phyloP scores from a whole-genome alignment of 2,888 invertebrate species.

The Limnephilus marmoratus region DNA sequence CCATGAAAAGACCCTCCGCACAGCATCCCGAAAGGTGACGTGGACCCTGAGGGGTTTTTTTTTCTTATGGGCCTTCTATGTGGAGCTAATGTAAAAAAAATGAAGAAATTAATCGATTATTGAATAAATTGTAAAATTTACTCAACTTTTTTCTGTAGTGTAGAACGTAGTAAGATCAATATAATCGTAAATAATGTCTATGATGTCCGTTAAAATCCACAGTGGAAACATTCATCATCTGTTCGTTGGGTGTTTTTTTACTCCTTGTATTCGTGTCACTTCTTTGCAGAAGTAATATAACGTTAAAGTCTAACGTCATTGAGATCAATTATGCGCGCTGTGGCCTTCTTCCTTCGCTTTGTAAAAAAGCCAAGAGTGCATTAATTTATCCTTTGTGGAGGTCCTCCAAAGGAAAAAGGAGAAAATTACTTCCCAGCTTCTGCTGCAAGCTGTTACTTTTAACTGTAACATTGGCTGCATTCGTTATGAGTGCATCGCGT shows the following conservation, averaged over 20 bases:
- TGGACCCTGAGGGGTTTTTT: no score
- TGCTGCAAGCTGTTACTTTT: conserved; percentile 20
- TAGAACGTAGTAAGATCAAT: no score
- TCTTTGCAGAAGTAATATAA: background rate
- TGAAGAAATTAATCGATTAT: no score
- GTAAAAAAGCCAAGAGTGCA: conserved; percentile 16
- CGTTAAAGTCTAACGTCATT: background rate
- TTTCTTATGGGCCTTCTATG: no score
- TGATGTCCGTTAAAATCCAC: background rate
- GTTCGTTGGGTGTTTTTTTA: no score
- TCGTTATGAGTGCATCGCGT: conserved; percentile 9
- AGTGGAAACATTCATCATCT: background rate
- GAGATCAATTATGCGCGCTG: conserved; percentile 5
- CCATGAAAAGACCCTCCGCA: no score
- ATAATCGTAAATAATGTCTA: background rate
- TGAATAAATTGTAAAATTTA: no score
- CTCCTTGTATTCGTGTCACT: background rate
- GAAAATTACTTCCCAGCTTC: background rate
- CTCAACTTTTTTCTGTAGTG: no score
- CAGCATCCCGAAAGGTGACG: no score
- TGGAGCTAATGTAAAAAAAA: no score
- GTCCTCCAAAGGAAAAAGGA: background rate
- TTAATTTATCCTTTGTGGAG: conserved; percentile 15
- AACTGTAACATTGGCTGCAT: conserved; percentile 37
- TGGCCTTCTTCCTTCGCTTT: conserved; percentile 9